Base-by-base conservation (phyloP, 2,888 invertebrate species). In the Andrena flavipes region DNA sequence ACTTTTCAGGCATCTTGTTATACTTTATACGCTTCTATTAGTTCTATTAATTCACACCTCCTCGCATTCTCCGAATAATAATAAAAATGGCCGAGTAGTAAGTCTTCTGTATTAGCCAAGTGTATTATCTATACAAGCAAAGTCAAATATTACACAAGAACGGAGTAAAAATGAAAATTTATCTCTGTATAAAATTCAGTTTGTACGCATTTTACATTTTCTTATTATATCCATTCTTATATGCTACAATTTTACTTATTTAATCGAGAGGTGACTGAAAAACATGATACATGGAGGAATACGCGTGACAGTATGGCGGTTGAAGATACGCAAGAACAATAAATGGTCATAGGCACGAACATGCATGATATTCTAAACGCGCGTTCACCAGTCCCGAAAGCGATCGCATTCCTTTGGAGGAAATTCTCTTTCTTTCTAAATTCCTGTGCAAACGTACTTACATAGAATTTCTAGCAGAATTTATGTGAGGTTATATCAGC, bases 401-500 rank as follows among this genome's bases (percentile, higher is more conserved):
- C 33, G 2, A 33, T 48, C 10, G 2, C 29, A 16, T 10, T 26
- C 8, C 6, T 16, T 1, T 2, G 20, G 30, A 48, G 30, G 16
- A 59, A 65, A 59, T 56, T 33, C 33, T 30, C 20, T 26, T 62
- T n/a, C 20, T 4, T 56, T 1, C 30, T 1, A 49, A 71, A 49
- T 48, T 30, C 48, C 16, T 54, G 16, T 0, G 4, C 16, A 20
- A 1, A 3, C 49, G 20, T 62, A 13, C 59, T 8, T 35, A 20
- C 33, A 51, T 26, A 72, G 26, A 29, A 23, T 42, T 68, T 30
- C 29, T 42, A 56, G 35, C 16, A 60, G n/a, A 10, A 48, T 59
- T 80, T n/a, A 42, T 80, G 62, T 73, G 81, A 80, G 80, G 80
- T 80, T 80, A 80, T 80, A 80, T 63, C 42, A 49, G 35, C 63